Evolutionary conservation across 2,797 vertebrate genomes (phyloP), one percentile per base, ranked within the genome.

Genomic region (Numenius phaeopus): DNA sequence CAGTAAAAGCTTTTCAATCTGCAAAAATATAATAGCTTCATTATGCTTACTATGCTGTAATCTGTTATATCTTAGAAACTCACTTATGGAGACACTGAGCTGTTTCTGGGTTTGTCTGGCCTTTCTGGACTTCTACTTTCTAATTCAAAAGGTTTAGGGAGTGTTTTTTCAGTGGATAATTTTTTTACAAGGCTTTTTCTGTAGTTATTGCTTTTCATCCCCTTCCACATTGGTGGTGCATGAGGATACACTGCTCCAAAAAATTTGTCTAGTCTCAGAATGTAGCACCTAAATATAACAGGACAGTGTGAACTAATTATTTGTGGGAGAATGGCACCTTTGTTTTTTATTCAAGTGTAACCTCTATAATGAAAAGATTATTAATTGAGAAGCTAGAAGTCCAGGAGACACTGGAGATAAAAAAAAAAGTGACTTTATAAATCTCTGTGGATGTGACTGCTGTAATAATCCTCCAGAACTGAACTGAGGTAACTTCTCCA

Each of bases 401-500:
- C 86, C 86, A 87, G 71, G 67, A 95, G 86, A 78, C 40, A 92
- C 9, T 75, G 52, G 29, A 93, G 66, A 82, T 84, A 83, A 82
- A 94, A 94, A 94, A 83, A 40, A 20, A 88, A 77, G 80, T 52
- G 75, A 87, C 83, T 94, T 96, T 89, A 94, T 96, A 96, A 96
- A 97, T 96, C 88, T 96, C n/a, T 85, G 55, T 52, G 67, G 81
- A 86, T 91, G 29, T 83, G 79, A 80, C 69, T 83, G 57, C 29
- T 91, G 13, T 86, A 83, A 95, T 88, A 86, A 86, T 89, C 26
- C 71, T 58, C 65, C 52, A 81, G 73, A 86, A 84, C 52, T 19
- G 66, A 86, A 47, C 67, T 62, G 47, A 92, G n/a, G 39, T 58
- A 88, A 50, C 81, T 91, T 92, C 40, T 71, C 47, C 59, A 69